Evolutionary conservation across 2,888 invertebrate genomes (phyloP), one percentile per base, ranked within the genome.

Genomic region (Parasteatoda lunata): DNA sequence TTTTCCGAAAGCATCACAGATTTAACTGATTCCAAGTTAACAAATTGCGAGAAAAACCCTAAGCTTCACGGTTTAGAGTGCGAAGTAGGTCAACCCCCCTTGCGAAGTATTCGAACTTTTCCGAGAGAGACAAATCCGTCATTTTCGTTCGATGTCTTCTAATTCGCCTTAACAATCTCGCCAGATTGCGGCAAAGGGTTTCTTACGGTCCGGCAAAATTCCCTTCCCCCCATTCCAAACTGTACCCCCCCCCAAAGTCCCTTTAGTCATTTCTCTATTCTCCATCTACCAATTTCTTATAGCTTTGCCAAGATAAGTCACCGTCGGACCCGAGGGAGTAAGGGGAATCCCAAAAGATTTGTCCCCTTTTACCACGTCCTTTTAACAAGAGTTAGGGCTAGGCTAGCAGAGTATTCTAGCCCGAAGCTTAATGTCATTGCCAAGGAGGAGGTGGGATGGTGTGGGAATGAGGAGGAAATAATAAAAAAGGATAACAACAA

Each of bases 371-470:
- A 77, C 68, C 77, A 66, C 66, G 68, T 77, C 66, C 66, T 77
- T 73, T 77, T 77, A 77, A 66, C 77, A 52, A 77, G 52, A 68
- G 51, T 64, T 3, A 54, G 64, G 64, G 13, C 13, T 51, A n/a
- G 13, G 11, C 51, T n/a, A 7, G 77, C 11, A 77, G 65, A 66
- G 49, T 47, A 77, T 52, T 76, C 66, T 30, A 6, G 66, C 66
- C 66, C 45, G 66, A 49, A 77, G 77, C 77, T 77, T 77, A 77
- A 77, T 77, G 77, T 68, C 77, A 77, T 77, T 68, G 77, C 66
- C 51, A 51, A 77, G 51, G 9, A 30, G 49, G n/a, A 51, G 77
- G 52, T 6, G 49, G 52, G 15, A 54, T 9, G 54, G 3, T 15
- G 45, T 7, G 52, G n/a, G 51, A 52, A 52, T 30, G 45, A n/a